Base-by-base conservation (phyloP, 2,113 vertebrate species). In the Pedetes capensis region DNA sequence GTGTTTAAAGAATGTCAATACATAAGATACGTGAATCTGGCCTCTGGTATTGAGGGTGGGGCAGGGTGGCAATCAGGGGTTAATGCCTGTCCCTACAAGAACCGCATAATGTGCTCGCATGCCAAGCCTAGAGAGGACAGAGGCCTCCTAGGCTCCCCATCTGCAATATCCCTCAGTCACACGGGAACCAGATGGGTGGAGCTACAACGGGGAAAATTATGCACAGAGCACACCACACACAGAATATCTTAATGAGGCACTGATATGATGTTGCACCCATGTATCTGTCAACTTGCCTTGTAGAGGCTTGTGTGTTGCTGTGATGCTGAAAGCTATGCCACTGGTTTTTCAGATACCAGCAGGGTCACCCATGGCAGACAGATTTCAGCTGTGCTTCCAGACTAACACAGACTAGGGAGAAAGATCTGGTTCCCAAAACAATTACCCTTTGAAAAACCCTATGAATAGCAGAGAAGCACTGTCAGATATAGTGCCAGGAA, bases 21-120 rank as follows among this genome's bases (percentile, higher is more conserved):
- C 57, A 69, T 11, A 49, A n/a, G 2, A 42, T 13, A n/a, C 55
- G 75, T 64, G 89, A 11, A 8, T 27, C 14, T 4, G 13, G 49
- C 51, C 47, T 71, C 57, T 2, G 47, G 29, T 23, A 2, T 0
- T 2, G n/a, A 5, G 2, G 71, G 37, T 2, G 0, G 29, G 29
- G 3, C 25, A 23, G 39, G 37, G 11, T 66, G 66, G 27, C 34
- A 20, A 3, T 0, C 2, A 53, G 64, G 32, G 12, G 9, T 32
- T 32, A 42, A 64, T 27, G 51, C 37, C 17, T 6, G 4, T 9
- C 44, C 23, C 53, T 74, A 34, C 66, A 53, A 76, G 32, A 23
- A 34, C 16, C 4, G 8, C 3, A 22, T 25, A 20, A 29, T 6
- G 75, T 14, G 23, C 69, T 37, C 49, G n/a, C 5, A 32, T 12